Evolutionary conservation across 2,797 vertebrate species (phyloP), one percentile per base, ranked within the genome.

Genomic region (Poecilia wingei): DNA sequence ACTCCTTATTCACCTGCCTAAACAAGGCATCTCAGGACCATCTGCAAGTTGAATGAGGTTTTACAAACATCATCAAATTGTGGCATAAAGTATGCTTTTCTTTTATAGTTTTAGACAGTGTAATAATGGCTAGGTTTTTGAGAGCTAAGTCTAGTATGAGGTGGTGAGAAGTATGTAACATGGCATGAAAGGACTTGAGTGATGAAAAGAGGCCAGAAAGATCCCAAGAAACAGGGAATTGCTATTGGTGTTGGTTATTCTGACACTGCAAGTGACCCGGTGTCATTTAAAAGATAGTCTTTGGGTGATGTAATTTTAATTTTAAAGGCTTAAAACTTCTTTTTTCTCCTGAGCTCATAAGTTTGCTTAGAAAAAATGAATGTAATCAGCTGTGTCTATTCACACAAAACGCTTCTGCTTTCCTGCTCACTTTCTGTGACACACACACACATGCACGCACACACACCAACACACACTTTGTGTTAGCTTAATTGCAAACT

Each of bases 401-500:
- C 68, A 74, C 20, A 72, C 70, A 74, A 61, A 31, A 53, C 39
- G 45, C 18, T 51, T 46, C 57, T 6, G 0, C 14, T 47, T 70
- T 69, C 25, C 9, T 4, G 61, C 33, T 66, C 33, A 8, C 31
- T 69, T 33, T 33, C 16, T 33, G n/a, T 64, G 49, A 78, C 69
- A 79, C 49, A 53, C 70, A 77, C 51, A 55, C 68, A 57, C 25
- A 1, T 9, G 8, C 25, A 7, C 49, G 9, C 51, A 1, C 18
- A 14, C 72, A 57, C 77, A 79, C 46, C 45, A 45, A 75, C 49
- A 78, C 71, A 76, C 53, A 57, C 70, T 83, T 72, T 75, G 46
- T 68, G 25, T 81, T 84, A 76, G 82, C 61, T 88, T 91, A 88
- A 90, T 92, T 85, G 87, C 87, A 82, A 77, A 78, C 59, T 91